Conservation (phyloP, 2,113 vertebrate genomes). For the Tenrec ecaudatus region DNA sequence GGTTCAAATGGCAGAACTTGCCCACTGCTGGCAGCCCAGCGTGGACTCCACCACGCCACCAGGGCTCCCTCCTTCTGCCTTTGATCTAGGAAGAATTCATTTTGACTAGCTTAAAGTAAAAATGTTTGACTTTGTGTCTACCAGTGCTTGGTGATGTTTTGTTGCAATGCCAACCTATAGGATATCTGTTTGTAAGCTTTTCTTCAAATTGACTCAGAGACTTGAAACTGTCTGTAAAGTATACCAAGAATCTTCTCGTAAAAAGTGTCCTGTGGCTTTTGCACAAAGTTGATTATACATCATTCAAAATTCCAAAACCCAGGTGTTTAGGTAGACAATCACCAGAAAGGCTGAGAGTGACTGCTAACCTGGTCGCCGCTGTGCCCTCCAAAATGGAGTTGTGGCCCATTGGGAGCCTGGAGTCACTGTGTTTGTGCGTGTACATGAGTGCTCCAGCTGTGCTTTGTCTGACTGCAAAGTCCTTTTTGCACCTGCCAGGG, state of each 20-base stretch:
- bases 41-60: too few species aligned
- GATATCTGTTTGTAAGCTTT: background rate
- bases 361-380: background rate
- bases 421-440: too few species aligned
- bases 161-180: conserved; percentile 28
- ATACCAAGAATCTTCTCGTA: background rate
- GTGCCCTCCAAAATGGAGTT: background rate
- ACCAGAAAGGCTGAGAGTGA: background rate
- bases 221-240: background rate
- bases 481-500: background rate
- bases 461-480: background rate
- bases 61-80: background rate
- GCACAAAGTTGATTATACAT: background rate
- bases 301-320: conserved; percentile 21
- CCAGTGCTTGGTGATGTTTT: background rate
- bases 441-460: too few species aligned
- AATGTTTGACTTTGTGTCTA: conserved; percentile 23
- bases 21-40: too few species aligned
- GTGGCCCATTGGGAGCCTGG: background rate
- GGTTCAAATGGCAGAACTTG: too few species aligned
- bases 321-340: background rate
- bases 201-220: background rate
- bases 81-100: conserved; percentile 26
- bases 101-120: conserved; percentile 5
- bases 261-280: background rate